A percentile compares a stretch with the other conserved stretches of the same genome.
Conservation (phyloP, 2,113 vertebrate species). For the Prionailurus bengalensis region DNA sequence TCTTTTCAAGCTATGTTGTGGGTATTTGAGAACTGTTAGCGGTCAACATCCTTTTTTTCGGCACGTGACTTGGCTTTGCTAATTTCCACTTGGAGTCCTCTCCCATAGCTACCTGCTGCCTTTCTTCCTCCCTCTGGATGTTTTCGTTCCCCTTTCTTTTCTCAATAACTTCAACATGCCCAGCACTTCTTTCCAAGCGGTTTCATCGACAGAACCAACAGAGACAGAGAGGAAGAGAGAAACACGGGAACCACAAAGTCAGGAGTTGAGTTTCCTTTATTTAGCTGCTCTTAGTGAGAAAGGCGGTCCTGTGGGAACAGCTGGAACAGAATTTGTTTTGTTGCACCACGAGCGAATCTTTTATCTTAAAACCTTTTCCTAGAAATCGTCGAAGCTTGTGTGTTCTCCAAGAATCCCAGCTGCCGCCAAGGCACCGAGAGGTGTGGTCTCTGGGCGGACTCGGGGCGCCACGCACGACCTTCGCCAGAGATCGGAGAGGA, state of each 20-base stretch:
- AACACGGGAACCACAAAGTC: rapidly evolving
- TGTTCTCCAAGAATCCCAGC: not conserved
- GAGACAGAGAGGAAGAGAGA: too few species aligned
- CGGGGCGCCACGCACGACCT: rapidly evolving
- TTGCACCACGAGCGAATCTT: not conserved
- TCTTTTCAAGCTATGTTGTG: not conserved
- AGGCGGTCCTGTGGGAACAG: not conserved
- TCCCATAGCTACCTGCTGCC: too few species aligned
- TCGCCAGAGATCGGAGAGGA: not conserved
- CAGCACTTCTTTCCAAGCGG: not conserved
- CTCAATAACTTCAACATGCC: not conserved
- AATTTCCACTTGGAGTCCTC: not conserved
- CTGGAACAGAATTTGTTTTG: not conserved
- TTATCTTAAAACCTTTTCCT: constrained; percentile 53
- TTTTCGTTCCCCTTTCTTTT: not conserved
- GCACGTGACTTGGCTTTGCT: rapidly evolving
- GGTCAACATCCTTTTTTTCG: not conserved
- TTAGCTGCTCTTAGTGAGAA: not conserved
- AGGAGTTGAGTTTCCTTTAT: constrained; percentile 35
- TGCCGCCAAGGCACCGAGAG: not conserved
- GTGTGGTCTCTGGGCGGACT: not conserved
- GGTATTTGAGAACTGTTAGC: not conserved
- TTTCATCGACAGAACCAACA: not conserved
- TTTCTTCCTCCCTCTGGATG: not conserved
- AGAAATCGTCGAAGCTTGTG: not conserved